Evolutionary conservation across 1,140 invertebrate species (phyloP).

Genomic region (Drosophila oshimai): DNA sequence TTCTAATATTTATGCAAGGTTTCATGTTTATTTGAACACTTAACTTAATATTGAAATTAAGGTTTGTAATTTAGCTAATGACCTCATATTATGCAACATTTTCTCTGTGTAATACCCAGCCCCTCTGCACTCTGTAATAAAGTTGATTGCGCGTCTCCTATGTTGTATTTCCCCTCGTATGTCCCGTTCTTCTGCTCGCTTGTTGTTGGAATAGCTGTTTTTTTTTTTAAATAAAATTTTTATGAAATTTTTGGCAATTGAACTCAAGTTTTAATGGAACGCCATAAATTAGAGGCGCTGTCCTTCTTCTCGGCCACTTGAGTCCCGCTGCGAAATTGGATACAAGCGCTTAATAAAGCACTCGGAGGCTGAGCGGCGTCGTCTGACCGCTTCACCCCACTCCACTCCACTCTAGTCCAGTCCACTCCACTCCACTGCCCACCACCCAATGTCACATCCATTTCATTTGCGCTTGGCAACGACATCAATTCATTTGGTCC

Average conservation of each 20-base stretch:
- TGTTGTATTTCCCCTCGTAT: constrained; percentile 24
- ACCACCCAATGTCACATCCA: constrained; percentile 36
- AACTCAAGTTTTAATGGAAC: constrained; percentile 80
- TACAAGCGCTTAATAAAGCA: constrained; percentile 79
- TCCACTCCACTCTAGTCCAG: neutral
- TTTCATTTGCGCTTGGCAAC: constrained; percentile 75
- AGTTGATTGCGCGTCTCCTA: constrained; percentile 77
- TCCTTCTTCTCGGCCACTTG: constrained; percentile 60
- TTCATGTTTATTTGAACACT: too few relatives aligned
- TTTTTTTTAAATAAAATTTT: constrained; percentile 78
- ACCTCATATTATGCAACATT: neutral
- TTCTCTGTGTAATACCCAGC: neutral
- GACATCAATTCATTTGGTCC: constrained; percentile 78
- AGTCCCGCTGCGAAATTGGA: constrained; percentile 71
- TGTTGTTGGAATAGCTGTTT: constrained; percentile 40
- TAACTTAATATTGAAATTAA: too few relatives aligned
- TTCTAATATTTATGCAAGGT: too few relatives aligned
- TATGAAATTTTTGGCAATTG: constrained; percentile 81
- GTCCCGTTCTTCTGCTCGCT: neutral
- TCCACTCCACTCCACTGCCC: neutral
- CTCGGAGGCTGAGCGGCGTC: constrained; percentile 57
- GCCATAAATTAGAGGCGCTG: constrained; percentile 72
- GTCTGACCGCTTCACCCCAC: constrained; percentile 13
- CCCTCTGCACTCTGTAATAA: constrained; percentile 54
- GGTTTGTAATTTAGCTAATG: neutral